A percentile compares a stretch with the other conserved stretches of the same genome.
These are phyloP conservation scores for Lagopus leucura DNA, from an alignment of 2,113 vertebrate genomes.

Conservation along the genomic window DNA sequence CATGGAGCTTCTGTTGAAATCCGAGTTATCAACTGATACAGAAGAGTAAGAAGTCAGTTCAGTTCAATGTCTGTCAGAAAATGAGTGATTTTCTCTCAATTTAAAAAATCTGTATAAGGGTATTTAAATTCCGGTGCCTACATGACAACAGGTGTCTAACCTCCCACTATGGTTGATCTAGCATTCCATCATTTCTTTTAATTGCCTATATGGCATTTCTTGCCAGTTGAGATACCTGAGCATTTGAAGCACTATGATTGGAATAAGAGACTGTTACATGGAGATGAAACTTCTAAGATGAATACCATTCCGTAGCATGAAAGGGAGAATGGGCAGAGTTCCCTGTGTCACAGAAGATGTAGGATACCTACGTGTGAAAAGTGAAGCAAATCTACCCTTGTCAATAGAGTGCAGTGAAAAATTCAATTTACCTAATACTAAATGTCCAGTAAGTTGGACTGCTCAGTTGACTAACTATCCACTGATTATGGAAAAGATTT, in stretches of 20 bases:
- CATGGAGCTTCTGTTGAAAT: not conserved
- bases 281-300: not conserved
- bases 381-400: not conserved
- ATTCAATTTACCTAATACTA: not conserved
- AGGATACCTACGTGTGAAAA: not conserved
- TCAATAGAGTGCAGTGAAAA: not conserved
- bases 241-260: not conserved
- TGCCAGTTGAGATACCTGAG: fast-evolving
- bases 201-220: not conserved
- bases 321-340: not conserved
- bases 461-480: not conserved
- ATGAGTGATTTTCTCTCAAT: not conserved
- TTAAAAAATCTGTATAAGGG: not conserved
- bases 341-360: not conserved
- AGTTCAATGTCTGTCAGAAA: not conserved
- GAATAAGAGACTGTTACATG: not conserved
- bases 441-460: not conserved
- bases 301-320: not conserved
- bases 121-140: not conserved
- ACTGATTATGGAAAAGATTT: not conserved
- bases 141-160: not conserved
- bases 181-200: not conserved
- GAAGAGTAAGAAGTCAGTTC: not conserved
- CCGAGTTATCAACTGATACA: not conserved
- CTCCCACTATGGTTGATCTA: not conserved